Base-by-base conservation (phyloP, 2,113 vertebrate species). In the Oryzias javanicus region DNA sequence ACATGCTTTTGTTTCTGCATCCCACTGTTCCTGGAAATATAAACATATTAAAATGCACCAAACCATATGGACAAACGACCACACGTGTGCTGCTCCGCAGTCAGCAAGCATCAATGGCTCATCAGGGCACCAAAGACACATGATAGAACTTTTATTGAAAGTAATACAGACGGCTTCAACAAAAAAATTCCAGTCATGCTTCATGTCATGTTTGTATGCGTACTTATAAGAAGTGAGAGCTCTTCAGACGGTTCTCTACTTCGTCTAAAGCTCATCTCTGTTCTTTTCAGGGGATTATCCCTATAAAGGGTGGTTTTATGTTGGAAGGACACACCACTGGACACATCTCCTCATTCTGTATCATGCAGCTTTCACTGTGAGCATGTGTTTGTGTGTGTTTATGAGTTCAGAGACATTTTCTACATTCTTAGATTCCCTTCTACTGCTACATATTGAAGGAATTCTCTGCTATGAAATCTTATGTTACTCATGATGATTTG, bases 241-340 rank as follows among this genome's bases (percentile, higher is more conserved):
- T 70, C 6, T 53, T 58, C 14, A 55, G 17, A 55, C n/a, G 53
- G 49, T 15, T 65, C 44, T 67, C 44, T 29, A 46, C 50, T 66
- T 44, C 67, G 24, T 60, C 72, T 55, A 53, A 60, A 55, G 52
- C 22, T 20, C 46, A 75, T 61, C 42, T 29, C 12, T 54, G 55
- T 44, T 65, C 59, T 50, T 54, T 66, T 64, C 50, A 57, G 15
- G 27, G 47, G 70, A 62, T 79, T 62, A 70, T 75, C 64, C 45
- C 61, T 54, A 53, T 22, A 22, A 22, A 72, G 42, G 27, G 40
- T 27, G 6, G 4, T 16, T 60, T 52, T 68, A 20, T 64, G 42
- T 61, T 49, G 45, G 53, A 75, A 59, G 63, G 72, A 64, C 64
- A 76, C 64, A 69, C 57, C 42, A n/a, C 13, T 76, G 67, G 56